Evolutionary conservation across 1,140 invertebrate genomes (phyloP).

Genomic region (Psilanteris sp.): DNA sequence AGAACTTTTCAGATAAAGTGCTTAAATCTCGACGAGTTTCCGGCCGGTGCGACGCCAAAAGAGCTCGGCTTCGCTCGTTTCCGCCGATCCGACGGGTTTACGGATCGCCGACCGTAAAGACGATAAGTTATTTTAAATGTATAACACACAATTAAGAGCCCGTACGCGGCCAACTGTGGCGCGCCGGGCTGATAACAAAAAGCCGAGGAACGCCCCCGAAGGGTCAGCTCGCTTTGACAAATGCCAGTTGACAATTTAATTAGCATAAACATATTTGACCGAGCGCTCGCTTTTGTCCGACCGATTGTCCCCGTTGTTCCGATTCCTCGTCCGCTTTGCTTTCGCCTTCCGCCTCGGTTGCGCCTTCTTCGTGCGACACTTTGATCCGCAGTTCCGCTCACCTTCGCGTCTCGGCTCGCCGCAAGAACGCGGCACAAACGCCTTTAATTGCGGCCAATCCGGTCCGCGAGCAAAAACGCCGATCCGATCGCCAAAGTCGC

Average conservation of each 20-base stretch:
- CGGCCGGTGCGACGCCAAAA: conserved; percentile 47
- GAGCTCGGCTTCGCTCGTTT: conserved; percentile 46
- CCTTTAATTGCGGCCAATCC: too few relatives aligned
- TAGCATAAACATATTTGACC: conserved; percentile 34
- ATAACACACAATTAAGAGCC: conserved; percentile 48
- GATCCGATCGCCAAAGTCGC: too few relatives aligned
- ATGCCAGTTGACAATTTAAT: conserved; percentile 28
- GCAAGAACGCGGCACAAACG: too few relatives aligned
- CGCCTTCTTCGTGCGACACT: too few relatives aligned
- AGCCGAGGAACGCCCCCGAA: not conserved
- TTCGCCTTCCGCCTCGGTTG: too few relatives aligned
- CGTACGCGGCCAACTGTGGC: conserved; percentile 20
- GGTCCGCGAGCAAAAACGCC: too few relatives aligned
- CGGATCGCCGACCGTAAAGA: conserved; percentile 61
- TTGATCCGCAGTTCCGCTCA: too few relatives aligned
- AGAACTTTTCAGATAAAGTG: conserved; percentile 54
- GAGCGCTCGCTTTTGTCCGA: conserved; percentile 11
- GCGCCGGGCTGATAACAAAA: conserved; percentile 31
- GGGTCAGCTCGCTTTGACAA: conserved; percentile 16
- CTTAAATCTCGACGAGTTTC: conserved; percentile 53
- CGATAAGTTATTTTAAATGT: conserved; percentile 61
- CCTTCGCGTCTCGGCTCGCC: too few relatives aligned
- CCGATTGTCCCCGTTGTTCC: conserved; percentile 6
- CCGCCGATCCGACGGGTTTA: conserved; percentile 42
- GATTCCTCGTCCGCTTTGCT: too few relatives aligned